Evolutionary conservation across 2,888 invertebrate species (phyloP).

Genomic region (Parasteatoda lunata): DNA sequence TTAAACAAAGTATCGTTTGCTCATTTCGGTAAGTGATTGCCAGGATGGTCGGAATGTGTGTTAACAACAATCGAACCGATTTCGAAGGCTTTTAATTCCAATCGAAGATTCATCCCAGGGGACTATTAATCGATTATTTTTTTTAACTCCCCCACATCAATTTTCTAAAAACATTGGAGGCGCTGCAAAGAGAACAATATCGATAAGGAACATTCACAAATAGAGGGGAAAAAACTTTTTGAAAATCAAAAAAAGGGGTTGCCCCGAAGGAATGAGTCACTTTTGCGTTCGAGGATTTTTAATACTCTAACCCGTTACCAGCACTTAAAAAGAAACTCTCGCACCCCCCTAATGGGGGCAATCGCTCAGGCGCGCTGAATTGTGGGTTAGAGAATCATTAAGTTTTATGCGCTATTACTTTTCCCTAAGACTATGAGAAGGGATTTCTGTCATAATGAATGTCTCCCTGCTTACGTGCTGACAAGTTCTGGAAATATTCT

Average conservation of each 20-base stretch:
- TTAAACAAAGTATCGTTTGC: too few species aligned
- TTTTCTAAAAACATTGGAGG: background rate
- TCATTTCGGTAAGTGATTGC: too few species aligned
- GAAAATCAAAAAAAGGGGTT: background rate
- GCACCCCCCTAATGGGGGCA: constrained; percentile 44
- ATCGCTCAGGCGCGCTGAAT: constrained; percentile 39
- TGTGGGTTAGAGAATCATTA: constrained; percentile 61
- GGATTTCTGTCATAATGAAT: constrained; percentile 29
- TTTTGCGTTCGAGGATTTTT: constrained; percentile 14
- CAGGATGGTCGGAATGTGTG: too few species aligned
- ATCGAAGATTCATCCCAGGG: background rate
- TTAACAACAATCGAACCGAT: background rate
- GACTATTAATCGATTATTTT: constrained; percentile 1
- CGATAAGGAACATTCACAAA: background rate
- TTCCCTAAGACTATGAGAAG: background rate
- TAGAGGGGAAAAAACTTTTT: background rate
- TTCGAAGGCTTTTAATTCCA: background rate
- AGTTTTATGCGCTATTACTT: constrained; percentile 67
- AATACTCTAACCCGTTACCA: constrained; percentile 28
- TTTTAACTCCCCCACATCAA: background rate
- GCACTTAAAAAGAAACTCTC: constrained; percentile 29
- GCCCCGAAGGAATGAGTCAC: constrained; percentile 32
- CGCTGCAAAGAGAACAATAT: background rate
- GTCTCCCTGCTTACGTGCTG: constrained; percentile 27
- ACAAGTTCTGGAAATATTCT: constrained; percentile 21